These are phyloP conservation scores for Mus pahari DNA, from an alignment of 2,113 vertebrate species.

Conservation along the genomic window DNA sequence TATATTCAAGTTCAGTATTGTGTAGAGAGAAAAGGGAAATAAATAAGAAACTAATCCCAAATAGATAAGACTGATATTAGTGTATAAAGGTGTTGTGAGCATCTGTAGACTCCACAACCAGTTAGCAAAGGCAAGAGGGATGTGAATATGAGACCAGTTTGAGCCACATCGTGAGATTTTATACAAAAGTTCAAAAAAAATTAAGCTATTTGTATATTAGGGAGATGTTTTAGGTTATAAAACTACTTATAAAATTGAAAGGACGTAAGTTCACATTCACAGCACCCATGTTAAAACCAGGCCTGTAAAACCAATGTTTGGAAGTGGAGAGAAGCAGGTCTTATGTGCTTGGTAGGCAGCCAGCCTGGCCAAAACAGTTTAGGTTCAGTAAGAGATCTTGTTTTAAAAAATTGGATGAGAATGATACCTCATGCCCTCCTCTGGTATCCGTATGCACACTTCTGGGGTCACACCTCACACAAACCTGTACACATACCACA, in stretches of 20 bases:
- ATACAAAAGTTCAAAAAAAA: not conserved
- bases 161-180: not conserved
- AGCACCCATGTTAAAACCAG: not conserved
- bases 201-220: not conserved
- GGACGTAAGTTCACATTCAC: not conserved
- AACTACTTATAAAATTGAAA: not conserved
- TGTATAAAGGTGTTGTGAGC: not conserved
- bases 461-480: not conserved
- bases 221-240: not conserved
- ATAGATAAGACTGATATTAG: not conserved
- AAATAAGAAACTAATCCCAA: slow-evolving; percentile 3
- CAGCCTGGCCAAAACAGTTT: not conserved
- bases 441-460: not conserved
- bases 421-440: not conserved
- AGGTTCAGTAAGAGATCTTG: not conserved
- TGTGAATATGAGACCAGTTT: not conserved
- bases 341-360: not conserved
- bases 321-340: not conserved
- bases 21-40: slow-evolving; percentile 14
- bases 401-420: not conserved
- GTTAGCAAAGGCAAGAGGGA: not conserved
- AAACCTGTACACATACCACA: too few species aligned
- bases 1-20: not conserved
- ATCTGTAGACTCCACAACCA: not conserved
- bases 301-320: not conserved